Evolutionary conservation across 2,113 vertebrate genomes (phyloP), one percentile per base, ranked within the genome.

Genomic region (Mesocricetus auratus): DNA sequence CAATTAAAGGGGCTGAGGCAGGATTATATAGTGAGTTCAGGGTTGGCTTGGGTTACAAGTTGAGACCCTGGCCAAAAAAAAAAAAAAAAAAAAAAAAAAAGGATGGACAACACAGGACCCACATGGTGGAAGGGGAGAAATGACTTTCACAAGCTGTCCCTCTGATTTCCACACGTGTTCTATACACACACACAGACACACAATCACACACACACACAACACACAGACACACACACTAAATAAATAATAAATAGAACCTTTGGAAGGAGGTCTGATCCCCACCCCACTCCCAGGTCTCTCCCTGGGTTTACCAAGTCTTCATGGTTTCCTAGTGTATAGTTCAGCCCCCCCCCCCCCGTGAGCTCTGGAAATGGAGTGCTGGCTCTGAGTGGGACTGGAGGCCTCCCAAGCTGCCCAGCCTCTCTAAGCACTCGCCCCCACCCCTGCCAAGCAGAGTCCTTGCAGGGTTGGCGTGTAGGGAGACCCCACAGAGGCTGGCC

Each of bases 381-480:
- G 3, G 13, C 36, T 33, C n/a, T 10, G 10, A 64, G 56, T 29
- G 8, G 7, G 66, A 42, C 81, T 21, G 24, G 47, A 15, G 5
- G 33, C 33, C 60, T 33, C 16, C 0, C 7, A 11, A 24, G 36
- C 24, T 3, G 10, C 21, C 36, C 11, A 5, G 7, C 45, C 26
- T 24, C 82, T 58, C 82, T 21, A 81, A 31, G 17, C 7, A 0
- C 60, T 15, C 1, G 2, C 0, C 4, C 9, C 17, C 17, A 21
- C 68, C 19, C 45, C 89, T 36, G 21, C 16, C 15, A n/a, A n/a
- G 64, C 9, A 45, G 21, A 13, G 7, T 5, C 36, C 50, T 62
- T 17, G 1, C 7, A 2, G 9, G 50, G 33, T 5, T 73, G 15
- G 45, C 39, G 8, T 0, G 7, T 10, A 47, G 16, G 13, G 42